Evolutionary conservation across 2,113 vertebrate species (phyloP), one percentile per base, ranked within the genome.

Genomic region (Odocoileus virginianus): DNA sequence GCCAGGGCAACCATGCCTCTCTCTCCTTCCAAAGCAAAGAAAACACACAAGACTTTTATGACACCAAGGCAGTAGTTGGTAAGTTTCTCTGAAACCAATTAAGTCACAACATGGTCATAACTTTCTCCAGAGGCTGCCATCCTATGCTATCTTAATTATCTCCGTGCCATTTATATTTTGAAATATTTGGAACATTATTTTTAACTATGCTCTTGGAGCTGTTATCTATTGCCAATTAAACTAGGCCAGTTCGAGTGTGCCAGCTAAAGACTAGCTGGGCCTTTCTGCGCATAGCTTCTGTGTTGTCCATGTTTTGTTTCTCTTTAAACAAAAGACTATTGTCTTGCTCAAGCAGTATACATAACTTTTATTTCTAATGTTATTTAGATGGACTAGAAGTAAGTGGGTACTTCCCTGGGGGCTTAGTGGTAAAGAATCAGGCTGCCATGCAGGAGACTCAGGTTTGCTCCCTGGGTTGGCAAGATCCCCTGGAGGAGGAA

Each of bases 141-240:
- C 43, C 60, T 47, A 33, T 6, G 21, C 45, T 87, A 21, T 89
- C 94, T 96, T 93, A 93, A 93, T 98, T 89, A 97, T 87, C 95
- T 94, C 91, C 2, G 2, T 71, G 45, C 60, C 40, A 8, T 93
- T 97, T 95, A 57, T 55, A 94, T 91, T 96, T 96, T 89, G 96
- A 97, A 95, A 91, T 93, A 91, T 79, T 94, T 93, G 91, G 52
- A 61, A 88, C 43, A 25, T 61, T 96, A 85, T 96, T 96, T 95
- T 97, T 81, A 52, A 91, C 76, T 79, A 28, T 95, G 60, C 2
- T 90, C 19, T 88, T 87, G 50, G 87, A 83, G 60, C 52, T 92
- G 57, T 60, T 97, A 45, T 36, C 60, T 93, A 57, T 85, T 92
- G 74, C n/a, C 64, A 85, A 78, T 96, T 94, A 96, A 97, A 84